A percentile compares a stretch with the other conserved stretches of the same genome.
These are phyloP conservation scores for Agrotis puta DNA, from an alignment of 2,888 invertebrate species.

Conservation along the genomic window DNA sequence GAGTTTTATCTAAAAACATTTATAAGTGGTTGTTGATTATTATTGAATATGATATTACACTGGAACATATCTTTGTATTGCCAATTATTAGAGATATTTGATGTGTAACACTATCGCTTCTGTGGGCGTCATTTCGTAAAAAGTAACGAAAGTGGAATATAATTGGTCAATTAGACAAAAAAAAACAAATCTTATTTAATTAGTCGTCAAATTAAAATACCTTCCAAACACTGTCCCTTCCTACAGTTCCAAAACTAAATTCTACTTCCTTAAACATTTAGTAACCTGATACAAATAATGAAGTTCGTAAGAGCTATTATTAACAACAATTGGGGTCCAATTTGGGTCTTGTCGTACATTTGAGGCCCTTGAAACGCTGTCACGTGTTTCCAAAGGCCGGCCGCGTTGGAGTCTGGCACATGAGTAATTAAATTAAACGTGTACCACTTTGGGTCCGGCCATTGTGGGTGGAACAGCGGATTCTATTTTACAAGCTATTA, in stretches of 20 bases:
- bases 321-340: conserved; percentile 32
- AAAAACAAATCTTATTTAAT: too few relatives aligned
- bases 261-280: neutral
- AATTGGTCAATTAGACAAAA: too few relatives aligned
- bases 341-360: conserved; percentile 39
- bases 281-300: conserved; percentile 12
- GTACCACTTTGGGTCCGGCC: conserved; percentile 59
- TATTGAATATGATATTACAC: neutral
- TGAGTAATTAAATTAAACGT: conserved; percentile 73
- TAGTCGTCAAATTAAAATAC: too few relatives aligned
- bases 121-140: too few relatives aligned
- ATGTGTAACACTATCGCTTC: too few relatives aligned
- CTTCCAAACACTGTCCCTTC: too few relatives aligned
- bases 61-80: neutral
- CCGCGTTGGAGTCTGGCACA: conserved; percentile 66
- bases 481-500: neutral
- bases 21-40: neutral
- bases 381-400: conserved; percentile 69
- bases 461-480: conserved; percentile 53
- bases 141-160: too few relatives aligned
- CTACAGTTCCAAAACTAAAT: neutral
- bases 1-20: neutral
- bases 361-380: conserved; percentile 56
- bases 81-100: neutral
- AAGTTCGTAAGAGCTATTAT: conserved; percentile 28